These are phyloP conservation scores for Itoplectis maculator DNA, from an alignment of 2,888 invertebrate genomes.

Conservation along the genomic window DNA sequence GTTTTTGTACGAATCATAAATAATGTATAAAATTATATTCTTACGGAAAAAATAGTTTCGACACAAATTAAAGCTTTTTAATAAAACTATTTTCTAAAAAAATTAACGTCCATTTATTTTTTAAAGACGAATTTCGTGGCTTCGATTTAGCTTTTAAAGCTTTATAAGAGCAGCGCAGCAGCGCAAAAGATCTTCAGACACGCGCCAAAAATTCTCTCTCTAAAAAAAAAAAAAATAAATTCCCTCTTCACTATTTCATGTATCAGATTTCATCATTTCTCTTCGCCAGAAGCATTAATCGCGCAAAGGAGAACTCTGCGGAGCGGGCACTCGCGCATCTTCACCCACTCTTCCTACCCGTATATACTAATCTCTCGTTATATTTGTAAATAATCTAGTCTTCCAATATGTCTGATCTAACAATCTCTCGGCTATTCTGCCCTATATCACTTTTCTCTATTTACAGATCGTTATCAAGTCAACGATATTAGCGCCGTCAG, in stretches of 20 bases:
- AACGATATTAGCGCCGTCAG: slow-evolving; percentile 23
- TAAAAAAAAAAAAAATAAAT: no score
- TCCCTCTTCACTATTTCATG: not conserved
- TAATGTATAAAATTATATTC: not conserved
- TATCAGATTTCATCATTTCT: not conserved
- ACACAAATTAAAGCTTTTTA: not conserved
- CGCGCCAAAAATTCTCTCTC: no score
- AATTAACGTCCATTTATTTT: not conserved
- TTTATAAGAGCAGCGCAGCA: no score
- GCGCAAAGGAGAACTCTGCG: slow-evolving; percentile 6
- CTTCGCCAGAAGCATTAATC: not conserved
- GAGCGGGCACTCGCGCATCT: slow-evolving; percentile 7
- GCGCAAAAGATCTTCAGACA: no score
- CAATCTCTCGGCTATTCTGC: slow-evolving; percentile 49
- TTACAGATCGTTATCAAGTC: slow-evolving; percentile 51
- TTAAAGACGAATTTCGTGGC: not conserved
- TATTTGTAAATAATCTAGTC: slow-evolving; percentile 61
- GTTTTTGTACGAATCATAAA: not conserved
- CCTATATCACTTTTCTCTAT: slow-evolving; percentile 64
- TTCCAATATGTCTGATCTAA: slow-evolving; percentile 63
- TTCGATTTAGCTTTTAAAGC: no score
- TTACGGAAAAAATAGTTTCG: not conserved
- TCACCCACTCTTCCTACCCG: slow-evolving; percentile 35
- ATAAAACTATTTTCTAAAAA: not conserved
- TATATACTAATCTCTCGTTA: slow-evolving; percentile 53